Conservation (phyloP, 92 coral and sea anemone species). For the Actinostola sp. region DNA sequence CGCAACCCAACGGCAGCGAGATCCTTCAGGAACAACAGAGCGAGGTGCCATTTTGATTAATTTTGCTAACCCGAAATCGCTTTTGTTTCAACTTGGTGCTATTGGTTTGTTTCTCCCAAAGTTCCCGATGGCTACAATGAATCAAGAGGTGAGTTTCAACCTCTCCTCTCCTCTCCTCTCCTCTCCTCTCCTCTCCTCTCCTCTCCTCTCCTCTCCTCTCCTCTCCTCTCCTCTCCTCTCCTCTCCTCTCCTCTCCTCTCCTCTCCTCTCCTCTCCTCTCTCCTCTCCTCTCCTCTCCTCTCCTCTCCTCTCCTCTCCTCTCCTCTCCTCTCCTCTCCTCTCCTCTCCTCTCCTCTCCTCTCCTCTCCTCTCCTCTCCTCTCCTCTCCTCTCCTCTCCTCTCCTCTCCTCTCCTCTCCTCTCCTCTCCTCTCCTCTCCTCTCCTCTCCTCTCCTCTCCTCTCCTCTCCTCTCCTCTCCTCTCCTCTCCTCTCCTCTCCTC, state of each 20-base stretch:
- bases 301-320: neutral
- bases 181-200: neutral
- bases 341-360: too few species aligned
- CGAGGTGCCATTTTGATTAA: slow-evolving; percentile 27
- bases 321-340: neutral
- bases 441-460: too few species aligned
- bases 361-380: too few species aligned
- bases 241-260: neutral
- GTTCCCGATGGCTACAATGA: slow-evolving; percentile 58
- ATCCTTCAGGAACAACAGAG: slow-evolving; percentile 6
- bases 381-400: too few species aligned
- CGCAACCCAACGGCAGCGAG: slow-evolving; percentile 20
- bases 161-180: neutral
- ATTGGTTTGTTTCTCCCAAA: slow-evolving; percentile 66
- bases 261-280: neutral
- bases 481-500: too few species aligned
- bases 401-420: neutral
- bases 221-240: neutral
- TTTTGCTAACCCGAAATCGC: slow-evolving; percentile 36
- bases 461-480: too few species aligned
- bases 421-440: too few species aligned
- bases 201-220: neutral
- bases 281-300: too few species aligned
- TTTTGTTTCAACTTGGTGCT: slow-evolving; percentile 69
- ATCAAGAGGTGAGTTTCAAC: slow-evolving; percentile 55